Percentiles rank a stretch among this genome's conserved stretches.
These are phyloP conservation scores for Eucera pruinosa DNA, from an alignment of 2,888 invertebrate genomes.

Conservation along the genomic window DNA sequence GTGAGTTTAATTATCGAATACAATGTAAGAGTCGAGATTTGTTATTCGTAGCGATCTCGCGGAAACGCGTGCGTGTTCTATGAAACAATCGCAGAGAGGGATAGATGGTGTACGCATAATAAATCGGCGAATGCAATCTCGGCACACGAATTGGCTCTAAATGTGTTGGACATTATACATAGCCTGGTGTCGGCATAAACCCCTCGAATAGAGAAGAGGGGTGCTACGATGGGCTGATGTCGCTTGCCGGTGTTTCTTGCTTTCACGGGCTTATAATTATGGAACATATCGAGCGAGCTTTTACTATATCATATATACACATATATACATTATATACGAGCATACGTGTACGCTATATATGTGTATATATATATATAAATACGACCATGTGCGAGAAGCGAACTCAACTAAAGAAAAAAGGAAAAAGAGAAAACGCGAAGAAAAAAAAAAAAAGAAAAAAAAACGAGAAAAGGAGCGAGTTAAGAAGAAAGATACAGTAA, in stretches of 20 bases:
- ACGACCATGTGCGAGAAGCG: conserved; percentile 28
- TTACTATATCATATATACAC: conserved; percentile 44
- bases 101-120: conserved; percentile 41
- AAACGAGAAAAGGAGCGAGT: conserved; percentile 31
- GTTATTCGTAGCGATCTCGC: too few relatives aligned
- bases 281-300: conserved; percentile 64
- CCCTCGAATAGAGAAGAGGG: conserved; percentile 64
- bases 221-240: conserved; percentile 78
- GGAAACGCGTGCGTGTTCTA: too few relatives aligned
- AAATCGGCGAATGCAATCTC: conserved; percentile 62
- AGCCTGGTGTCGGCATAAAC: conserved; percentile 59
- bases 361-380: conserved; percentile 10
- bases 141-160: conserved; percentile 70
- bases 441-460: not conserved
- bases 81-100: not conserved
- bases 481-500: conserved; percentile 48
- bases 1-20: not conserved
- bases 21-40: too few relatives aligned
- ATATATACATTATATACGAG: conserved; percentile 40
- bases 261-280: conserved; percentile 70
- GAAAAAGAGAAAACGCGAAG: not conserved
- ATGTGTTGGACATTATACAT: conserved; percentile 60
- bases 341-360: conserved; percentile 25
- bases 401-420: conserved; percentile 20
- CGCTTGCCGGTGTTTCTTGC: conserved; percentile 80